These are phyloP conservation scores for Pogonophryne albipinna DNA, from an alignment of 2,797 vertebrate genomes.

Conservation along the genomic window DNA sequence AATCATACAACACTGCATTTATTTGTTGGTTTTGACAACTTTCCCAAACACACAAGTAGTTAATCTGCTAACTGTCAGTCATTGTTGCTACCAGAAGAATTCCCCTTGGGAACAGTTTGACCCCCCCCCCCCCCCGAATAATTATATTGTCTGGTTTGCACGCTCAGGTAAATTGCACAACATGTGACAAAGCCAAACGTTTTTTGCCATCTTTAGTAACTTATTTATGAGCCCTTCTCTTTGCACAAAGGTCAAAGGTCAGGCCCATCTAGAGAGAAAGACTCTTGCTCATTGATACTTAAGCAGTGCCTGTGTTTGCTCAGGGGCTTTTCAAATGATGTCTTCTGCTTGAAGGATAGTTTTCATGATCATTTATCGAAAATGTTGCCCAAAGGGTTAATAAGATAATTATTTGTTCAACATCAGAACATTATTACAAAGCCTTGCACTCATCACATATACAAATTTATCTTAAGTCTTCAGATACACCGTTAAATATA, in stretches of 20 bases:
- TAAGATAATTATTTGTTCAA: not conserved
- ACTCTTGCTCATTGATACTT: not conserved
- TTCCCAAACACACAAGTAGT: not conserved
- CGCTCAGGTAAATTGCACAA: slow-evolving; percentile 35
- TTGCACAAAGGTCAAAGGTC: slow-evolving; percentile 4
- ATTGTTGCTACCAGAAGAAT: slow-evolving; percentile 3
- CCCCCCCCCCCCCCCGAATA: not conserved
- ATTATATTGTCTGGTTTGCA: slow-evolving; percentile 17
- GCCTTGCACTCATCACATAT: not conserved
- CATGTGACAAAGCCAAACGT: slow-evolving; percentile 12
- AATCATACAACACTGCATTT: not conserved
- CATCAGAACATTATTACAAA: not conserved
- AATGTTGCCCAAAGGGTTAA: not conserved
- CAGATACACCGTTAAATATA: not conserved
- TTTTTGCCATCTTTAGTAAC: not conserved
- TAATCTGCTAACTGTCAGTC: not conserved
- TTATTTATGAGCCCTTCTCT: not conserved
- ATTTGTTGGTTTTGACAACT: not conserved
- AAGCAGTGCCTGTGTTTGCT: not conserved
- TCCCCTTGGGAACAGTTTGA: not conserved
- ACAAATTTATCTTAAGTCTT: not conserved
- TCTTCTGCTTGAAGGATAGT: not conserved
- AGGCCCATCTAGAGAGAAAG: not conserved
- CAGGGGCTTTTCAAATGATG: not conserved
- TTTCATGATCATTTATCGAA: not conserved